Base-by-base conservation (phyloP, 1,140 invertebrate species). In the Agrypnia vestita region DNA sequence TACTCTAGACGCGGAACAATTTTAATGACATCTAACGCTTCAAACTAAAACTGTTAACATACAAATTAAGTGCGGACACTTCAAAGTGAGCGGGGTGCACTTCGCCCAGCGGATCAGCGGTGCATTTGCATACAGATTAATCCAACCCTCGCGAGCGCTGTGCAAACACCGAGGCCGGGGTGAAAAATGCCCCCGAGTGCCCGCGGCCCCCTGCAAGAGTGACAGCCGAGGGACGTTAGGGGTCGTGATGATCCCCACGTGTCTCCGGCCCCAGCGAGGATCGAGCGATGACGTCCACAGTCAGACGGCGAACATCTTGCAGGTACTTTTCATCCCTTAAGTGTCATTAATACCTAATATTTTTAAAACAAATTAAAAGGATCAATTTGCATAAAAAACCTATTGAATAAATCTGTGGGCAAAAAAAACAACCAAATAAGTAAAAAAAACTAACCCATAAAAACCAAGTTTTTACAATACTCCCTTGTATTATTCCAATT, bases 261-360 rank as follows among this genome's bases (percentile, higher is more conserved):
- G 91, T 82, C 90, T 90, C 80, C 86, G 89, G 84, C 89, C 87
- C 8, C 91, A 90, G 46, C 90, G 91, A 84, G 90, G 90, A 44
- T 91, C 91, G 55, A 91, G 89, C 11, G 91, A 91, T 85, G 91
- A 92, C 84, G 90, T 92, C 85, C 90, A 89, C 51, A 88, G 90
- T 78, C 91, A 92, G 83, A 91, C 91, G 10, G 88, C 90, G 13
- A 91, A 91, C 44, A 92, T 92, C 82, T 88, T 91, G 47, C 91
- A 91, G 89, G 91, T 92, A 86, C 88, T 86, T 49, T 15, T 19
- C 0, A 74, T 51, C 72, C 49, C 19, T 25, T 25, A 4, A 21
- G 59, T n/a, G n/a, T 8, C 12, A 49, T 49, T 49, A 8, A 8
- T 49, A 49, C 12, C 46, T 49, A 8, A 49, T 49, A 49, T 49